Base-by-base conservation (phyloP, 2,113 vertebrate species). In the Barnardius zonarius region DNA sequence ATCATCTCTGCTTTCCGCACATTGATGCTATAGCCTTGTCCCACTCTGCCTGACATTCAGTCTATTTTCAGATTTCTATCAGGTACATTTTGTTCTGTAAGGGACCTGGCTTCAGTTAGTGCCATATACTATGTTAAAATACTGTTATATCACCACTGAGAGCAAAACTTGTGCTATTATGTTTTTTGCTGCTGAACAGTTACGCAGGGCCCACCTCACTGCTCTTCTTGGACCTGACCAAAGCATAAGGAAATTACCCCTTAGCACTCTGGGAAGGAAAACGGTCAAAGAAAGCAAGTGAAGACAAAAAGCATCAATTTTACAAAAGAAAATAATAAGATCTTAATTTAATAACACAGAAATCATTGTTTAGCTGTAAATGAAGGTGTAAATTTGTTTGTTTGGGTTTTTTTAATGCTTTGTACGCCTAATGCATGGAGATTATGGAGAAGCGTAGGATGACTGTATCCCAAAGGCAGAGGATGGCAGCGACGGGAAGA, bases 401-500 rank as follows among this genome's bases (percentile, higher is more conserved):
- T 28, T 64, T 27, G 44, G 17, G 44, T 18, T 64, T 27, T 37
- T 43, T 19, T 17, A 33, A 23, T 9, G 18, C 23, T 51, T 11
- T 55, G 19, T 15, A 25, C 16, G 31, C 61, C 23, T 10, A 10
- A 18, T 0, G 24, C 67, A 43, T 0, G 12, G 17, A n/a, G 30
- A 12, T 39, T 39, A 9, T 0, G 13, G 23, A 55, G n/a, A 59
- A 28, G 7, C 0, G 10, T 1, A 2, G 33, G 14, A 7, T 6
- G 16, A 2, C 8, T 8, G 18, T 5, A 8, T 13, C 48, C 5
- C 2, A 13, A 35, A 23, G 25, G 10, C 17, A 31, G 31, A 33
- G 20, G 18, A 49, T 1, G 28, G n/a, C 57, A n/a, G 46, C 13
- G 9, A 11, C 0, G 1, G 4, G 30, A 6, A 14, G 41, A 41